Conservation (phyloP, 2,113 vertebrate genomes). For the Triplophysa tibetana region DNA sequence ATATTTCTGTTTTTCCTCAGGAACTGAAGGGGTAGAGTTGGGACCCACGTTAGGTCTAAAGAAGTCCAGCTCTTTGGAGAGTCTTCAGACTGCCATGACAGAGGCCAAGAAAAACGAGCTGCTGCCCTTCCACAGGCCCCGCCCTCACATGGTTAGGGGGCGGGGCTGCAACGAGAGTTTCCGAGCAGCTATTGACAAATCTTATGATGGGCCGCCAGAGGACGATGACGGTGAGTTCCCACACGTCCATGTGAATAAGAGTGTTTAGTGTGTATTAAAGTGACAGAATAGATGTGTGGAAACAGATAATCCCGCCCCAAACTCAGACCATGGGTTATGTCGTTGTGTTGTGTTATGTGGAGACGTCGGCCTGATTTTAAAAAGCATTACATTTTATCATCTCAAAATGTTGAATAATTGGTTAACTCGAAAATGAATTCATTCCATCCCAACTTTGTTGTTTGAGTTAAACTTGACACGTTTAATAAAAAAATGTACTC, state of each 20-base stretch:
- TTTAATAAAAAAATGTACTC: too few relatives aligned
- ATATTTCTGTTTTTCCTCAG: slow-evolving; percentile 43
- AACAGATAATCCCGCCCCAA: background rate
- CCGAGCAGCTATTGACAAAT: slow-evolving; percentile 96
- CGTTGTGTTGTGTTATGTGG: too few relatives aligned
- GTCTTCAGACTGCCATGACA: slow-evolving; percentile 93
- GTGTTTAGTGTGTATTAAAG: background rate
- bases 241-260: background rate
- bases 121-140: slow-evolving; percentile 91
- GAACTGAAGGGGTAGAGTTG: slow-evolving; percentile 77
- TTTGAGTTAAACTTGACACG: too few relatives aligned
- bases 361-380: too few relatives aligned
- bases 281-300: background rate
- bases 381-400: too few relatives aligned
- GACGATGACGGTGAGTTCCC: slow-evolving; percentile 81
- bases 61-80: slow-evolving; percentile 97
- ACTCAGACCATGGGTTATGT: background rate
- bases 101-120: slow-evolving; percentile 91
- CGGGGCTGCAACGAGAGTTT: slow-evolving; percentile 98
- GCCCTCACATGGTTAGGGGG: slow-evolving; percentile 91
- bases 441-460: too few relatives aligned
- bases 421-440: too few relatives aligned
- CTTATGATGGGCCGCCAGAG: slow-evolving; percentile 92
- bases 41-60: slow-evolving; percentile 95
- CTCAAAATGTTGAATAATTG: too few relatives aligned